Percentiles rank a stretch among this genome's conserved stretches.
These are phyloP conservation scores for Macrosiphum euphorbiae DNA, from an alignment of 2,888 invertebrate species.

Conservation along the genomic window DNA sequence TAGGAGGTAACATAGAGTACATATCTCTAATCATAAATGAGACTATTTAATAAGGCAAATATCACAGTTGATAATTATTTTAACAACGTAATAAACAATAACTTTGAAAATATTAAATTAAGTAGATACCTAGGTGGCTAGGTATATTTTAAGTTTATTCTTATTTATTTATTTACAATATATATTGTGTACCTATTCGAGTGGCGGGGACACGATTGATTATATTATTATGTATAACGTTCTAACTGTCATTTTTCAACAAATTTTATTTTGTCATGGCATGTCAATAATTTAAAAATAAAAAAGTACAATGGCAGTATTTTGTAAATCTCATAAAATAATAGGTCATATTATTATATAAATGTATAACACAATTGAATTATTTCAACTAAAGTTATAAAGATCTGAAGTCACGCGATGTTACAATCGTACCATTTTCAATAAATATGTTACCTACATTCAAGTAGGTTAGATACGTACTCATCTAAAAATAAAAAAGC, in stretches of 20 bases:
- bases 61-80: neutral
- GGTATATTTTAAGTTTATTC: neutral
- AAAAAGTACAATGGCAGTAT: neutral
- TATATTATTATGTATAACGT: neutral
- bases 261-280: constrained; percentile 5
- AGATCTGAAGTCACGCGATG: constrained; percentile 46
- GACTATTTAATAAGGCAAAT: neutral
- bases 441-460: constrained; percentile 39
- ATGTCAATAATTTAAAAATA: constrained; percentile 16
- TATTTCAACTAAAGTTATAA: constrained; percentile 38
- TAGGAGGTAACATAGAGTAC: neutral
- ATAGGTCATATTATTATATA: constrained; percentile 5
- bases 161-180: neutral
- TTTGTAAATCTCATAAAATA: constrained; percentile 42
- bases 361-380: constrained; percentile 24
- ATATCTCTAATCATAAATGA: neutral
- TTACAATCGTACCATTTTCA: neutral
- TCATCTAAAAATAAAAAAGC: constrained; percentile 1
- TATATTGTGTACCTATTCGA: neutral
- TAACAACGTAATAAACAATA: neutral
- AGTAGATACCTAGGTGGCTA: neutral
- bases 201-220: neutral
- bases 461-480: neutral
- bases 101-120: neutral
- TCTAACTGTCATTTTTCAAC: constrained; percentile 30